phyloP scores from a whole-genome alignment of 2,113 vertebrate genomes.

The Recurvirostra avosetta region DNA sequence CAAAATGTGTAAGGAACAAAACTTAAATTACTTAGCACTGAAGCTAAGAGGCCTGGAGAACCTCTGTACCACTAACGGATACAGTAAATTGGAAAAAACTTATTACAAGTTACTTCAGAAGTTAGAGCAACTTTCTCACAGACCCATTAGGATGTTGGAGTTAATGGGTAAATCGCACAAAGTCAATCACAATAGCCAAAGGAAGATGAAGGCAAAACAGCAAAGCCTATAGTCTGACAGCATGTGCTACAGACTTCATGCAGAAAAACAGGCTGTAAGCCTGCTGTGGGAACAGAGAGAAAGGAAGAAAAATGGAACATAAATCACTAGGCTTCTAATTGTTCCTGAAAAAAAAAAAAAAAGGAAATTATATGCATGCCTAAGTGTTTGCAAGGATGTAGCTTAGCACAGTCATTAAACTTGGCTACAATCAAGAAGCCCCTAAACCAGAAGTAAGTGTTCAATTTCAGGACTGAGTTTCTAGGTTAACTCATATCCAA shows the following conservation, averaged over 20 bases:
- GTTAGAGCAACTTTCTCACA: not conserved
- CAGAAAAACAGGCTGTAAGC: not conserved
- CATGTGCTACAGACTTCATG: not conserved
- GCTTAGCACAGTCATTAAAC: not conserved
- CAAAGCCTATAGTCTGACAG: not conserved
- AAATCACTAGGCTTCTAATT: not conserved
- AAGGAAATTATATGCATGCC: not conserved
- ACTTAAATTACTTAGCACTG: not conserved
- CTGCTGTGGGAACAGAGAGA: not conserved
- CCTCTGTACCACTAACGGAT: not conserved
- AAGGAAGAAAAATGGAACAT: not conserved
- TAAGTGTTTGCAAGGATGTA: not conserved
- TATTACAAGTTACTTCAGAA: not conserved
- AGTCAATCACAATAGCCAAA: not conserved
- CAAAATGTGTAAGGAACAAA: not conserved
- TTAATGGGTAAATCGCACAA: not conserved
- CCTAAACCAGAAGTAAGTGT: not conserved
- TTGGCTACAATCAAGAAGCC: not conserved
- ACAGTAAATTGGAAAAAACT: not conserved
- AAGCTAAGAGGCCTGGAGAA: not conserved
- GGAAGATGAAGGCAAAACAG: not conserved
- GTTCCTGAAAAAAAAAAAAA: not conserved
- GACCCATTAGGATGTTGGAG: not conserved
- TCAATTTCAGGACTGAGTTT: not conserved
- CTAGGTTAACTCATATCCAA: not conserved